Conservation (phyloP, 2,888 invertebrate species). For the Helobdella robusta region DNA sequence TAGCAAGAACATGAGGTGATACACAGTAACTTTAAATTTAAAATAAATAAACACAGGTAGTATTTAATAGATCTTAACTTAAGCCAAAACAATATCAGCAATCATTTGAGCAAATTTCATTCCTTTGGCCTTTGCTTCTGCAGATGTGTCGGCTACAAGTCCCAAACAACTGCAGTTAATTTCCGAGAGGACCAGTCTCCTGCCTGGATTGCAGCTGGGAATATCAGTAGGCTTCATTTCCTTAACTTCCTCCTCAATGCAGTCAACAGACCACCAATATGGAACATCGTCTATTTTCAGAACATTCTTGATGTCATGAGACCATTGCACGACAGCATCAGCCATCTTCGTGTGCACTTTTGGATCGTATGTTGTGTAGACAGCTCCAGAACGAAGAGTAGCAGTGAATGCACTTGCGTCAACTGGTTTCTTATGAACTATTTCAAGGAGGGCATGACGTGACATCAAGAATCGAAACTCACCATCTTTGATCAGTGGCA, state of each 20-base stretch:
- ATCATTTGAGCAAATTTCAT: constrained; percentile 31
- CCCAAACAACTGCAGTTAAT: constrained; percentile 31
- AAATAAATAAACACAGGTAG: too few species aligned
- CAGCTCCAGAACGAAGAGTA: constrained; percentile 28
- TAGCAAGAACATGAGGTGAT: too few species aligned
- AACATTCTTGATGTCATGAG: constrained; percentile 28
- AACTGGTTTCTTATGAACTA: constrained; percentile 31
- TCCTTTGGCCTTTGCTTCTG: constrained; percentile 29
- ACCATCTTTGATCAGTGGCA: constrained; percentile 30
- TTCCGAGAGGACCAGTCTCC: constrained; percentile 29
- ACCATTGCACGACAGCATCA: constrained; percentile 27
- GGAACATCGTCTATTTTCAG: constrained; percentile 28
- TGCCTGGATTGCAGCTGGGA: constrained; percentile 24
- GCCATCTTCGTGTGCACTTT: constrained; percentile 26
- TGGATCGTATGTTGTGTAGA: constrained; percentile 30
- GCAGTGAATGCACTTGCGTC: constrained; percentile 30
- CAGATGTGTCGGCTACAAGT: constrained; percentile 30
- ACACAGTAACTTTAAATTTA: too few species aligned
- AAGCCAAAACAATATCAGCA: constrained; percentile 26
- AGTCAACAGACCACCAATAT: constrained; percentile 32
- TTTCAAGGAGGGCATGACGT: constrained; percentile 27
- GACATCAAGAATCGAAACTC: constrained; percentile 31
- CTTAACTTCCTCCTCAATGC: constrained; percentile 28
- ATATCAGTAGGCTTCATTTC: constrained; percentile 23
- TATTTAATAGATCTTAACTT: neutral